Conservation (phyloP, 2,113 vertebrate species). For the Ochotona curzoniae region DNA sequence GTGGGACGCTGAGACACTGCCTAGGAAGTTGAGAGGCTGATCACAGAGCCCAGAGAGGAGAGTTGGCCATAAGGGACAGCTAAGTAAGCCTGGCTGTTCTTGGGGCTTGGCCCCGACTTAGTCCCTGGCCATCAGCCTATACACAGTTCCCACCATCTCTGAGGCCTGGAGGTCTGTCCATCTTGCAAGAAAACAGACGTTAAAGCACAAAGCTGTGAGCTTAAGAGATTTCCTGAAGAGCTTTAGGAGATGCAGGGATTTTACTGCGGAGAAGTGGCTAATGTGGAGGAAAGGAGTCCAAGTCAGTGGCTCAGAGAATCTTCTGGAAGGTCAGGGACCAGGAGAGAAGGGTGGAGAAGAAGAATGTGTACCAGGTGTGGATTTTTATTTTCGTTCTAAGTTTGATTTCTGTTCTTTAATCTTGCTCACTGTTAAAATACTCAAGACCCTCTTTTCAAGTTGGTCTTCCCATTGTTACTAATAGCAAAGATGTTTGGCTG, state of each 20-base stretch:
- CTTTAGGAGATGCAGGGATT: neutral
- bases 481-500: neutral
- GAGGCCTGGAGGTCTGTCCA: neutral
- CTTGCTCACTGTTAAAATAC: neutral
- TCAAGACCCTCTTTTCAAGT: neutral
- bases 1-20: no score
- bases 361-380: neutral
- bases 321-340: neutral
- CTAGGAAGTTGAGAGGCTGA: neutral
- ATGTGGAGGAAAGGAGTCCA: neutral
- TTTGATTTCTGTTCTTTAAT: neutral
- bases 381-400: neutral
- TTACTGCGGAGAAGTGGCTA: neutral
- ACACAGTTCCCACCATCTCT: neutral
- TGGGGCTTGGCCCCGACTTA: neutral
- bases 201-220: neutral
- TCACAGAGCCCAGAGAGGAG: neutral
- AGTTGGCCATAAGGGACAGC: neutral
- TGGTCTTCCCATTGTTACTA: neutral
- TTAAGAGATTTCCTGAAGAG: neutral
- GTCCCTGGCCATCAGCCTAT: neutral
- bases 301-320: neutral
- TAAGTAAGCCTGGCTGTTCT: neutral
- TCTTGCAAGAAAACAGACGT: neutral
- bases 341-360: neutral